Conservation (phyloP, 1,140 invertebrate genomes). For the Pseudomyrmex gracilis region DNA sequence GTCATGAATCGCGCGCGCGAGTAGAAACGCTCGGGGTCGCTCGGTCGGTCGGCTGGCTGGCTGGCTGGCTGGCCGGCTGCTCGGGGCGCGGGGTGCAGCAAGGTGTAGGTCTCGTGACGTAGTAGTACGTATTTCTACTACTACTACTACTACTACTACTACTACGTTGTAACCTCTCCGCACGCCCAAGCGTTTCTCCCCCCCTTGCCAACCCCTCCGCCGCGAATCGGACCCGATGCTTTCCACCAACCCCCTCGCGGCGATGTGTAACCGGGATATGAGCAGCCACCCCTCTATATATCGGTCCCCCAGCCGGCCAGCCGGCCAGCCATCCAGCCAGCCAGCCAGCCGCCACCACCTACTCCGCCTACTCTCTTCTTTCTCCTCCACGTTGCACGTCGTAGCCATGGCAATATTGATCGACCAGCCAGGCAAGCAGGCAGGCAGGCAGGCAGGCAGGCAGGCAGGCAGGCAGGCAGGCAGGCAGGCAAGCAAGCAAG, state of each 20-base stretch:
- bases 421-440: slow-evolving; percentile 70
- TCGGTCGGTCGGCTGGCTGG: slow-evolving; percentile 17
- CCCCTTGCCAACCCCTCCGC: slow-evolving; percentile 1
- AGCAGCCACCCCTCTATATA: slow-evolving; percentile 63
- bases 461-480: slow-evolving; percentile 41
- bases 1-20: slow-evolving; percentile 72
- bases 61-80: slow-evolving; percentile 20
- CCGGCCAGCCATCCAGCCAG: slow-evolving; percentile 34
- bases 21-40: slow-evolving; percentile 57
- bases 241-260: slow-evolving; percentile 57
- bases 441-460: slow-evolving; percentile 56
- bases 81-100: slow-evolving; percentile 56
- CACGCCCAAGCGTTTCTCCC: not conserved
- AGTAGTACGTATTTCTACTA: slow-evolving; percentile 75
- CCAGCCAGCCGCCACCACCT: slow-evolving; percentile 73
- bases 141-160: slow-evolving; percentile 59
- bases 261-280: slow-evolving; percentile 74
- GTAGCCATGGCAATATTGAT: slow-evolving; percentile 82
- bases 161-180: slow-evolving; percentile 70
- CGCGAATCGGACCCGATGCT: slow-evolving; percentile 66
- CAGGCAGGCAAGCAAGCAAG: slow-evolving; percentile 42
- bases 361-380: slow-evolving; percentile 73
- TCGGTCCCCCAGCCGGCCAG: slow-evolving; percentile 22
- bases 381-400: slow-evolving; percentile 74
- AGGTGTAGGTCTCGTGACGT: slow-evolving; percentile 73